A percentile compares a stretch with the other conserved stretches of the same genome.
phyloP scores from a whole-genome alignment of 2,797 vertebrate genomes.

The Halcyon leucocephala region DNA sequence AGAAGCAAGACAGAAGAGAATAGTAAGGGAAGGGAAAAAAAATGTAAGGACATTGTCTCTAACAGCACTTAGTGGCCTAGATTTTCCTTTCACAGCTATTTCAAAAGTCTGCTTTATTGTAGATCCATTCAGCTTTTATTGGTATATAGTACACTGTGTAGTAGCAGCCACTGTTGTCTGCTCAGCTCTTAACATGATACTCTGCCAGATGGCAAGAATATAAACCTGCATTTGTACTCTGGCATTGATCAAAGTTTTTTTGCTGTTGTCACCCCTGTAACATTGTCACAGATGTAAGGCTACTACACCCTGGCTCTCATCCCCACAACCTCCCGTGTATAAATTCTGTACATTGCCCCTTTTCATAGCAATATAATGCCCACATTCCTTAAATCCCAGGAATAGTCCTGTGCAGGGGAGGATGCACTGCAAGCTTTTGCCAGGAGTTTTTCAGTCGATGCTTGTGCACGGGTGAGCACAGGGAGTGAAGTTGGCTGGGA shows the following conservation, averaged over 20 bases:
- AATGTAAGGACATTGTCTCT: constrained; percentile 56
- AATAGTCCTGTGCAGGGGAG: constrained; percentile 28
- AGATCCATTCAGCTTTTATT: constrained; percentile 69
- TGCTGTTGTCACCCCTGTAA: constrained; percentile 61
- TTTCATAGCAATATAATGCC: constrained; percentile 1
- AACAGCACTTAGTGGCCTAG: constrained; percentile 56
- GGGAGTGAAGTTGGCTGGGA: background rate
- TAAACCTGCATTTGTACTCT: constrained; percentile 68
- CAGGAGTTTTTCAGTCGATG: background rate
- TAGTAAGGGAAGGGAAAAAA: background rate
- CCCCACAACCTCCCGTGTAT: background rate
- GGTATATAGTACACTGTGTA: constrained; percentile 39
- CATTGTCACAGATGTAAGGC: constrained; percentile 48
- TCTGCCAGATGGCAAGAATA: constrained; percentile 73
- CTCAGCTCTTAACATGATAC: constrained; percentile 65
- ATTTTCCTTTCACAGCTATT: constrained; percentile 59
- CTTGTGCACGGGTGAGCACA: fast-evolving
- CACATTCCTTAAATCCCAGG: constrained; percentile 61
- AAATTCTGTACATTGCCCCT: constrained; percentile 18
- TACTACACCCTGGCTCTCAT: background rate
- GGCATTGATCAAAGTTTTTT: constrained; percentile 61
- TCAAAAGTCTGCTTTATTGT: constrained; percentile 61
- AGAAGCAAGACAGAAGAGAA: constrained; percentile 31
- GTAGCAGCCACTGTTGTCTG: constrained; percentile 66
- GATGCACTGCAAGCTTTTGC: background rate